phyloP scores from a whole-genome alignment of 2,888 invertebrate species.

The Smittia aterrima region DNA sequence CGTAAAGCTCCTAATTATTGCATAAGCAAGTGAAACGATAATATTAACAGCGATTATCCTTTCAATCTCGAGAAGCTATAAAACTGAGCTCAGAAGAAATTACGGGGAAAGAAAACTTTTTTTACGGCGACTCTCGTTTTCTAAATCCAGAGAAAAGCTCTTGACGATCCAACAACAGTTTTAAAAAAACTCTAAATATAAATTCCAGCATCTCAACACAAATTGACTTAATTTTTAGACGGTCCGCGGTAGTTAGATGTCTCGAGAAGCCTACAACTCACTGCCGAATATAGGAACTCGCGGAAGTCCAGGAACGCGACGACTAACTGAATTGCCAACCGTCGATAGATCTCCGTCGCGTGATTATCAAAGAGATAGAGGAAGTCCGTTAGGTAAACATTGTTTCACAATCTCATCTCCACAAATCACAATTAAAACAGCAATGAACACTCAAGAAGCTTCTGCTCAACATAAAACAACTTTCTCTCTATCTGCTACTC shows the following conservation, averaged over 20 bases:
- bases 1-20: not conserved
- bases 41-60: too few relatives aligned
- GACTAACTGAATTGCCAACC: constrained; percentile 71
- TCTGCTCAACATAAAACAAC: not conserved
- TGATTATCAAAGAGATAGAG: constrained; percentile 63
- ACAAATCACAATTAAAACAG: constrained; percentile 2
- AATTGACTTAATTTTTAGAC: constrained; percentile 19
- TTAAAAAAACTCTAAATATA: too few relatives aligned
- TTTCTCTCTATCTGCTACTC: not conserved
- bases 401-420: constrained; percentile 37
- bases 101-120: too few relatives aligned
- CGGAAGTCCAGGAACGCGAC: constrained; percentile 62
- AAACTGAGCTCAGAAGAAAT: too few relatives aligned
- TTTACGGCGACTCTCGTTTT: too few relatives aligned
- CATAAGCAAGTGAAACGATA: not conserved
- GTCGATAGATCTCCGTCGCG: constrained; percentile 87
- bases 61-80: too few relatives aligned
- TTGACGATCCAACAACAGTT: too few relatives aligned
- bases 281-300: constrained; percentile 64
- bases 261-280: constrained; percentile 57
- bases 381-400: constrained; percentile 58
- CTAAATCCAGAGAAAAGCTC: too few relatives aligned
- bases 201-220: constrained; percentile 14
- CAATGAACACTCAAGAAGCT: not conserved
- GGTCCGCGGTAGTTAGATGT: constrained; percentile 46